Base-by-base conservation (phyloP, 1,140 invertebrate genomes). In the Medauroidea extradentata region DNA sequence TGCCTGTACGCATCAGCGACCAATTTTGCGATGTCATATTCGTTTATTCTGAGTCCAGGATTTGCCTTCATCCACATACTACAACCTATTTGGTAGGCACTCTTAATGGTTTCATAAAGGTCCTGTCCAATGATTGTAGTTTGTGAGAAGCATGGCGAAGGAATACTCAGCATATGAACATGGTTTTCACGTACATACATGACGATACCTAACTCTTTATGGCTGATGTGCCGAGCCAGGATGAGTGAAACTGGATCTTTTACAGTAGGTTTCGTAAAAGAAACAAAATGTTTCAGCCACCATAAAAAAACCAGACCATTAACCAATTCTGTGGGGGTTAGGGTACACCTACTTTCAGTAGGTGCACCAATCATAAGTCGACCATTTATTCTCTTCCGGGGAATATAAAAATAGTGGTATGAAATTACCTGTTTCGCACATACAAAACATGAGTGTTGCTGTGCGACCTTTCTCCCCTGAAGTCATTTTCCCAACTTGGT, bases 401-500 rank as follows among this genome's bases (percentile, higher is more conserved):
- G 53, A 75, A 75, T 34, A 34, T 34, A 34, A 34, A 34, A 34
- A 34, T 4, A 34, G 29, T 34, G 11, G 29, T 34, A 34, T 71
- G 13, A 74, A 60, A 23, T 56, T 65, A 59, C 72, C 71, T 16
- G 57, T 21, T 54, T 71, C 70, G 66, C 54, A 69, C 2, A 69
- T 61, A 39, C 63, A 65, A n/a, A 49, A 34, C 29, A 34, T 34
- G 14, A 73, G 55, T 21, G 77, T 78, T 1, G 75, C 72, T 51
- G 73, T 73, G 13, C 29, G 63, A 14, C 74, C 75, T 27, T 71
- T 59, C 67, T 79, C 75, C 50, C 71, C 74, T 58, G 70, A 75
- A 21, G 71, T 70, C n/a, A 74, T 50, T 25, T 63, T 55, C 16
- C 72, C 74, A 25, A 78, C 67, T 69, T 78, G 74, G 21, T 70